Base-by-base conservation (phyloP, 2,888 invertebrate genomes). In the Thecocarcelia acutangulata region DNA sequence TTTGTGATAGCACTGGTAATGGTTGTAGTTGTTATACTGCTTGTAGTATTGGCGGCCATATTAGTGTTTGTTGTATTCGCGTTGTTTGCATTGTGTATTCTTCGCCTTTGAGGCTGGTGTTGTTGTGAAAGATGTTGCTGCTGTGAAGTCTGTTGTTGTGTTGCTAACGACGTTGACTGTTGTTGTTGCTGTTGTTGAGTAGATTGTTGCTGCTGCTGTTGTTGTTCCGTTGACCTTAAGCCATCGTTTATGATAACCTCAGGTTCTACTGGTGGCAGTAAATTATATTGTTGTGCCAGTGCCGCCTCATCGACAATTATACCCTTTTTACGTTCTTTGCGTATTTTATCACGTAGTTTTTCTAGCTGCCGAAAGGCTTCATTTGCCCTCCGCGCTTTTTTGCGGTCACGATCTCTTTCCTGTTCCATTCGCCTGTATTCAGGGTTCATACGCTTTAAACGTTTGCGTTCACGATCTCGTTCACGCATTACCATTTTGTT, bases 321-420 rank as follows among this genome's bases (percentile, higher is more conserved):
- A 8, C 89, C 89, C 75, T 89, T 89, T 75, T 90, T 90, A 8
- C 90, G 88, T 73, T 90, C 90, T 81, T 90, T 90, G 15, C 90
- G 87, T 85, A 90, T 87, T 80, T 90, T 89, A 84, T 90, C 90
- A 48, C 90, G 89, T 56, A 89, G 74, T 83, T 90, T 90, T 56
- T 90, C 90, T 76, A 90, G 80, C 69, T 88, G 88, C 4, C 90
- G 84, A 59, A 90, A 90, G 3, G 90, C 87, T 82, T 88, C 89
- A 72, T 90, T 88, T 37, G 89, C 88, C 11, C 90, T 86, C n/a
- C 90, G 84, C 44, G 89, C 87, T 81, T 90, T 90, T 76, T 90
- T 90, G 2, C 90, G 84, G 70, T 90, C 90, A 63, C 90, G 88
- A 85, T 90, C 90, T 0, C 90, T 87, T 72, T 89, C 90, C 79